Base-by-base conservation (phyloP, 1,140 invertebrate species). In the Tachypleus tridentatus region DNA sequence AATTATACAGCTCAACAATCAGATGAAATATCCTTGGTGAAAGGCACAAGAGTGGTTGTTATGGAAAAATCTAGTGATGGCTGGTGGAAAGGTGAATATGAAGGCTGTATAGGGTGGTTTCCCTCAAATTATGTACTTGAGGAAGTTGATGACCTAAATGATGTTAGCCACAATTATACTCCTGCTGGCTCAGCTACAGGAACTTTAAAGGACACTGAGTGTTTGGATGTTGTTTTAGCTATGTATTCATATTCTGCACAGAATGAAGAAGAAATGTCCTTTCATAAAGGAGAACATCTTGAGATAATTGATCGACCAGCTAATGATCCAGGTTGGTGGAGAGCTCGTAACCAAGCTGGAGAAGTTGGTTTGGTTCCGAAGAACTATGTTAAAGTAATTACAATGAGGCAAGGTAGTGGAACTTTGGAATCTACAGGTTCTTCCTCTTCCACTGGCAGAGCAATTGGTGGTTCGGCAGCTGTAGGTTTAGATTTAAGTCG, bases 61-160 rank as follows among this genome's bases (percentile, higher is more conserved):
- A 80, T 98, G 65, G 96, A 98, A 78, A 98, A 98, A 78, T 97
- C 92, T 72, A 96, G 93, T 69, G 97, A 98, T 82, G 97, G 96
- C 53, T 99, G 97, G 96, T 99, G 97, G 97, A 85, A 95, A 74
- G 97, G 97, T 50, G 89, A 93, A 80, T 90, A 85, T 77, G 85
- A 81, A 74, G 86, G 73, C 54, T 83, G 81, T 72, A 86, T 85
- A 71, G 96, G 97, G 67, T 87, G 97, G 97, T 99, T 99, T 78
- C 97, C 96, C 29, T 95, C 92, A 50, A 99, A 98, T 80, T 98
- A 98, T 79, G 94, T 93, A 58, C 89, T 93, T 76, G 89, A 97
- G 78, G 92, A 95, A 75, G 62, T 51, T 10, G 73, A 74, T 61
- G 89, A 91, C 72, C 87, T 90, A 72, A 86, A 87, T 49, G 51